Conservation (phyloP, 37 sponge, comb jelly and placozoan species). For the Beroe forskalii region DNA sequence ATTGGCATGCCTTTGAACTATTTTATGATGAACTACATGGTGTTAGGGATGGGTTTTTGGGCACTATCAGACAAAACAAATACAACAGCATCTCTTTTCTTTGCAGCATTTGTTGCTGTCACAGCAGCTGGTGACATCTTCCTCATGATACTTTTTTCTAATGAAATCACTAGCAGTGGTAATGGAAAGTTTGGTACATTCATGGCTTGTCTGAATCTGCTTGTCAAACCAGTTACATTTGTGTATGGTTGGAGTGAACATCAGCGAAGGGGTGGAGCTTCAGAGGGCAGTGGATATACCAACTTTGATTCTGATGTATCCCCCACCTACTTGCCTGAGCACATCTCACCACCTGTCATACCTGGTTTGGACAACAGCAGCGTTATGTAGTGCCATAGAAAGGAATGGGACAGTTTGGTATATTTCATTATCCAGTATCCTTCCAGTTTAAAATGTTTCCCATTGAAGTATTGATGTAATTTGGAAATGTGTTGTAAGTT, state of each 20-base stretch:
- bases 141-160: constrained; percentile 1
- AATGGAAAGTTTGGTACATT: constrained; percentile 12
- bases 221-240: background rate
- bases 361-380: constrained; percentile 20
- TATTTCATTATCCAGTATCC: no score
- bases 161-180: background rate
- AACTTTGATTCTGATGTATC: constrained; percentile 57
- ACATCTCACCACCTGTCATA: constrained; percentile 43
- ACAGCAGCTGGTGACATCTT: constrained; percentile 8
- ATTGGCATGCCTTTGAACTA: background rate
- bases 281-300: constrained; percentile 27
- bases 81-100: constrained; percentile 36
- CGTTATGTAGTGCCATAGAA: no score
- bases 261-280: background rate
- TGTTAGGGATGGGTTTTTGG: constrained; percentile 49
- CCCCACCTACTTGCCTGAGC: constrained; percentile 35
- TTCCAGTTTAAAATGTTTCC: no score
- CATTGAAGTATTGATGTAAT: no score
- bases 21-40: background rate
- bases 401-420: no score
- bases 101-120: constrained; percentile 10
- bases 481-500: no score
- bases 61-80: constrained; percentile 21
- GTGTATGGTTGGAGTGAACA: constrained; percentile 28
- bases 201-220: constrained; percentile 18